Conservation (phyloP, 2,888 invertebrate genomes). For the Polyommatus iphigenia region DNA sequence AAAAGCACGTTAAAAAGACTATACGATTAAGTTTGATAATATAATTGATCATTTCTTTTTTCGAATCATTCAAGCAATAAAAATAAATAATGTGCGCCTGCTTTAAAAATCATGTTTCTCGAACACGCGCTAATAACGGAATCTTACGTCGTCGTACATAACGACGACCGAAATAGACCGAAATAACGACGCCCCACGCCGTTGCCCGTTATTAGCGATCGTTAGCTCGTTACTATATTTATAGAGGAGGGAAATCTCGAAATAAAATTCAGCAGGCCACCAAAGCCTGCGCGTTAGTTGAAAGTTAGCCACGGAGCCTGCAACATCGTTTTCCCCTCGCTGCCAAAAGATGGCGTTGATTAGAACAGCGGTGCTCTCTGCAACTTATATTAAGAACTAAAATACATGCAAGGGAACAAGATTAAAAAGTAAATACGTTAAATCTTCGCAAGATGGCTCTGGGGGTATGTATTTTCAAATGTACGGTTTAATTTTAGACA, state of each 20-base stretch:
- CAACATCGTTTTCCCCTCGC: constrained; percentile 48
- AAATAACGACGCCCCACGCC: neutral
- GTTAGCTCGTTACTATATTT: neutral
- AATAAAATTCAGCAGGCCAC: constrained; percentile 29
- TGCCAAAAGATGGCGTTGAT: constrained; percentile 57
- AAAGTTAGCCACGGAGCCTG: constrained; percentile 60
- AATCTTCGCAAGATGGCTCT: constrained; percentile 1
- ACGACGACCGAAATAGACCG: constrained; percentile 11
- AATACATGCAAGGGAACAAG: neutral
- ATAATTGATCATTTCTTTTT: too few relatives aligned
- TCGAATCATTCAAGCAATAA: neutral
- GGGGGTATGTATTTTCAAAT: neutral
- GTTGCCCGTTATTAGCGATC: constrained; percentile 9
- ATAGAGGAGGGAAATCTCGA: neutral
- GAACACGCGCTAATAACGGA: neutral
- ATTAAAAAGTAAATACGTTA: neutral
- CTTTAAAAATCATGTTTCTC: neutral
- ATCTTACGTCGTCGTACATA: constrained; percentile 4
- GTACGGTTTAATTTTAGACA: neutral
- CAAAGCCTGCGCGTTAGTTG: constrained; percentile 63
- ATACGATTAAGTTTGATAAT: too few relatives aligned
- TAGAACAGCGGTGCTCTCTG: neutral
- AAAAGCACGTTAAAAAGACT: too few relatives aligned
- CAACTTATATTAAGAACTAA: neutral
- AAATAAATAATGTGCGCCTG: constrained; percentile 7